Evolutionary conservation across 2,888 invertebrate genomes (phyloP).

Genomic region (Oxytorus armatus): DNA sequence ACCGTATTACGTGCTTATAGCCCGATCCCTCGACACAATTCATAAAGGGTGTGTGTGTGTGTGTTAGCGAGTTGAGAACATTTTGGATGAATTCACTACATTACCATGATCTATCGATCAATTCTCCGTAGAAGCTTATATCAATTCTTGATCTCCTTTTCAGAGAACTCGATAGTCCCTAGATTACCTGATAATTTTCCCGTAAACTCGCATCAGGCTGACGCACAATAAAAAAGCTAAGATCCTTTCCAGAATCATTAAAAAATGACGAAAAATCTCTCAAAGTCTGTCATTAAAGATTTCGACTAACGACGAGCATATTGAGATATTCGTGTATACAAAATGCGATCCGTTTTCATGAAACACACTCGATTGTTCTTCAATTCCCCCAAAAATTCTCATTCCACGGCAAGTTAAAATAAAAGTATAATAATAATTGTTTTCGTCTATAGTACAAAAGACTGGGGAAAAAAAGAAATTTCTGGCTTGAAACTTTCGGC

Average conservation of each 20-base stretch:
- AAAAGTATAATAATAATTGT: background rate
- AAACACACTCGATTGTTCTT: background rate
- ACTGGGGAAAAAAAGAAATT: background rate
- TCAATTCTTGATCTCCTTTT: background rate
- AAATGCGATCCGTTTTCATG: background rate
- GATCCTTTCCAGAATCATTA: too few relatives aligned
- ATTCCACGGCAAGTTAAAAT: background rate
- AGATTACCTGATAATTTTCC: too few relatives aligned
- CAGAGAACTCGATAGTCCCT: background rate
- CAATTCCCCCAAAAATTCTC: background rate
- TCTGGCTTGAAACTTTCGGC: background rate
- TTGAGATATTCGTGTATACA: background rate
- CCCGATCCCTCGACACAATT: constrained; percentile 36
- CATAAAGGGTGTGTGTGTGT: constrained; percentile 25
- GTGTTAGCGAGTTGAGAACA: background rate
- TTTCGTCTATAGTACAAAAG: background rate
- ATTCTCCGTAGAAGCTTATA: background rate
- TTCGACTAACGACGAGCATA: background rate
- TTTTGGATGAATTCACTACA: background rate
- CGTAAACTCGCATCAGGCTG: background rate
- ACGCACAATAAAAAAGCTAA: background rate
- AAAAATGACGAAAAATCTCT: background rate
- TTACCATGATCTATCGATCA: background rate
- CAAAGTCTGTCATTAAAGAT: background rate
- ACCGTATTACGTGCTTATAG: background rate